Percentiles rank a stretch among this genome's conserved stretches.
Evolutionary conservation across 2,113 vertebrate species (phyloP).

Genomic region (Pithys albifrons): DNA sequence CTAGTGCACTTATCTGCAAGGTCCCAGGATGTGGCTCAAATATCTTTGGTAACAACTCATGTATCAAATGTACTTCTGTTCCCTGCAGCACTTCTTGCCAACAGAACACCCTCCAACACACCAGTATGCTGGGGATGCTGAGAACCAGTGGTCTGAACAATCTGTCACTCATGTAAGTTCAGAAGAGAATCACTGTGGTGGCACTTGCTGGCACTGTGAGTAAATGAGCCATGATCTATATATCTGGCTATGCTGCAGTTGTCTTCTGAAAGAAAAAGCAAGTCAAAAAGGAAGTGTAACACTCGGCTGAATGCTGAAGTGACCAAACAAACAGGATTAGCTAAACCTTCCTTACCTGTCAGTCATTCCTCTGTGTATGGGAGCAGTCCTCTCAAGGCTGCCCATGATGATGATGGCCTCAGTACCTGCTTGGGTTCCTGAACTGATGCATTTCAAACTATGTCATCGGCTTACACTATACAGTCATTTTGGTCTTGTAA

Average conservation of each 20-base stretch:
- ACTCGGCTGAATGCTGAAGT: background rate
- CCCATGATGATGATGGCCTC: background rate
- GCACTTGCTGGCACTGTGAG: background rate
- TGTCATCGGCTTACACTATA: background rate
- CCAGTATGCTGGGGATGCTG: background rate
- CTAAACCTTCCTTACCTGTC: background rate
- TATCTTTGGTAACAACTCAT: background rate
- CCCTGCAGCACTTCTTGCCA: background rate
- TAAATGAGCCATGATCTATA: constrained; percentile 31
- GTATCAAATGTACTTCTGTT: background rate
- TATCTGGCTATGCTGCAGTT: constrained; percentile 7
- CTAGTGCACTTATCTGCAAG: background rate
- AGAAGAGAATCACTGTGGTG: constrained; percentile 19
- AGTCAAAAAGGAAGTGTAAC: constrained; percentile 14
- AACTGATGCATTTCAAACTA: background rate
- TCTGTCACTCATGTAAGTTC: constrained; percentile 23
- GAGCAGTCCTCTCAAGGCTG: background rate
- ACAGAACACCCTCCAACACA: background rate
- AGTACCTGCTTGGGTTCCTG: background rate
- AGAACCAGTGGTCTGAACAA: constrained; percentile 45
- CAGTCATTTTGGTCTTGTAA: background rate
- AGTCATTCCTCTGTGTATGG: background rate
- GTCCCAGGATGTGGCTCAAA: background rate
- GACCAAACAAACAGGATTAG: constrained; percentile 14
- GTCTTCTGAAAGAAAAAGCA: background rate